phyloP scores from a whole-genome alignment of 35 echinoderm and acorn worm species.

The Diadema setosum region DNA sequence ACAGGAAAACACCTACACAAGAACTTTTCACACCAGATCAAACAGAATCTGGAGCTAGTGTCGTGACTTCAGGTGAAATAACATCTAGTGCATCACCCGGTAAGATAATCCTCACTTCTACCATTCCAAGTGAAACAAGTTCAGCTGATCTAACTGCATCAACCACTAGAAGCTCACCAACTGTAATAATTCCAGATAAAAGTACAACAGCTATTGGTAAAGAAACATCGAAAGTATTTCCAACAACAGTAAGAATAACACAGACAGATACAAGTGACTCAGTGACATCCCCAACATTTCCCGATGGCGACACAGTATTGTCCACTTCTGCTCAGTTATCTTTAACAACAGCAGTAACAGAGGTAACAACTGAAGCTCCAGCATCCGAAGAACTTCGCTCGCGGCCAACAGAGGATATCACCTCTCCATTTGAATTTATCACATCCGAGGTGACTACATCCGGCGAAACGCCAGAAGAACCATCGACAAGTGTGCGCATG shows the following conservation, averaged over 20 bases:
- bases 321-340: no score
- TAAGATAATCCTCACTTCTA: no score
- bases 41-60: no score
- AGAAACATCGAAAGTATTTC: no score
- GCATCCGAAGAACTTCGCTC: not conserved
- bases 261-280: not conserved
- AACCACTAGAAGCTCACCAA: no score
- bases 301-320: not conserved
- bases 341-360: not conserved
- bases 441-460: not conserved
- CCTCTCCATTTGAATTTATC: not conserved
- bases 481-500: not conserved
- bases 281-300: not conserved
- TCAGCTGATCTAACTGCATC: no score
- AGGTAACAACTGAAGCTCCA: not conserved
- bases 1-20: no score
- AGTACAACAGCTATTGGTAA: not conserved
- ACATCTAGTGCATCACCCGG: no score
- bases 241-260: not conserved
- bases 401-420: not conserved
- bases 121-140: no score
- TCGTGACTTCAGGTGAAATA: no score
- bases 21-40: no score
- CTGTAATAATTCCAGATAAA: not conserved
- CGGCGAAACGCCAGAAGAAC: not conserved